Base-by-base conservation (phyloP, 2,888 invertebrate species). In the Ophion obscuratus region DNA sequence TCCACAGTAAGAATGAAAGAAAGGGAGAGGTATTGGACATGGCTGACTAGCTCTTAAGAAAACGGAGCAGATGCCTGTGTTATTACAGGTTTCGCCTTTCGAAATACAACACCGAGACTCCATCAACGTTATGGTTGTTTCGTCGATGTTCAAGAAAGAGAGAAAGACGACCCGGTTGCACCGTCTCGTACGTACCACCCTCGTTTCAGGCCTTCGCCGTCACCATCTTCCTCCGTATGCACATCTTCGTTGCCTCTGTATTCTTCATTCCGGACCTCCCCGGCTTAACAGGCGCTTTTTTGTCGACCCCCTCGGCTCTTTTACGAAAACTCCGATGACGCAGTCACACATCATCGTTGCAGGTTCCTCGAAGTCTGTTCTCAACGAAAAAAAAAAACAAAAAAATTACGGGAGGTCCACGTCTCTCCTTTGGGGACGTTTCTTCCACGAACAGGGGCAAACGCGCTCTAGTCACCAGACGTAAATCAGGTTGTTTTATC, bases 41-140 rank as follows among this genome's bases (percentile, higher is more conserved):
- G 76, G 81, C 66, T 81, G 81, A 74, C 81, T 81, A 83, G 79
- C 71, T 79, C 76, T 82, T 68, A 80, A 85, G 79, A 83, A 89
- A 89, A 86, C 88, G 88, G 87, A 88, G 91, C 91, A 91, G 91
- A 91, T 91, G 90, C 89, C 90, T 89, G 88, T 92, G 91, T 91
- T 92, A 91, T 92, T 92, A 90, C 91, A 91, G 91, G 91, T 91
- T 91, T 92, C 91, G 89, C 84, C 90, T 92, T 92, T 90, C 91
- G 91, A 91, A 91, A 92, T 88, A 84, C 88, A 87, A 91, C 90
- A 91, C 91, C 90, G 86, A 73, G 86, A 83, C 83, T 80, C 76
- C 76, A 80, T 76, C 80, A 80, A 73, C 79, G 75, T 79, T 71
- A 70, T 75, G 76, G 82, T 82, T 81, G 67, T 64, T 61, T 68